phyloP scores from a whole-genome alignment of 2,797 vertebrate species.

The Cetoscarus ocellatus region DNA sequence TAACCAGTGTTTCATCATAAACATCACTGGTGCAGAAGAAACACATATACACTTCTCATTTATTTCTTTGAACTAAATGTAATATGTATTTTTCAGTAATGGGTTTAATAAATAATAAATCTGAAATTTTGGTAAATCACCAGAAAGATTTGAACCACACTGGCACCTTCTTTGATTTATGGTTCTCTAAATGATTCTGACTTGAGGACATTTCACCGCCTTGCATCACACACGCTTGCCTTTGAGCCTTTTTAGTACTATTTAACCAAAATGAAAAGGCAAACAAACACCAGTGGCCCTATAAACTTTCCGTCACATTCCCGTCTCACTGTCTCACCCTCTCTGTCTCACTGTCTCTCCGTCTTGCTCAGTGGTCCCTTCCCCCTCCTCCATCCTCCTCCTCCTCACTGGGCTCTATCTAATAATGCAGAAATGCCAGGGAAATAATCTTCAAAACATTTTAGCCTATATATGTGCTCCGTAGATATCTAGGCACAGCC shows the following conservation, averaged over 20 bases:
- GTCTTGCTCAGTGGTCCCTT: background rate
- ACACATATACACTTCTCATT: background rate
- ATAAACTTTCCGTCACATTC: conserved; percentile 21
- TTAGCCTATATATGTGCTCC: conserved; percentile 51
- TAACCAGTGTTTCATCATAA: conserved; percentile 11
- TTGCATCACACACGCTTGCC: conserved; percentile 58
- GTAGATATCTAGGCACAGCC: conserved; percentile 59
- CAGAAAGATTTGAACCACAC: conserved; percentile 14
- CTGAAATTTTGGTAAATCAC: conserved; percentile 12
- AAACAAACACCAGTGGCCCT: conserved; percentile 23
- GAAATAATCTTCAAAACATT: conserved; percentile 78
- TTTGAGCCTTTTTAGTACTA: conserved; percentile 24
- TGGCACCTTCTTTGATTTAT: conserved; percentile 28
- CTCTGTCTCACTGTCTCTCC: conserved; percentile 15
- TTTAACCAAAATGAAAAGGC: conserved; percentile 53
- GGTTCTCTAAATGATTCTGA: conserved; percentile 31
- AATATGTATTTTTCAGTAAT: background rate
- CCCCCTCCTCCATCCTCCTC: background rate
- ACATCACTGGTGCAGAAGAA: background rate
- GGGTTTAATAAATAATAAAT: background rate
- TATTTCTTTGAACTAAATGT: background rate
- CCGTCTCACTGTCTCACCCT: conserved; percentile 21
- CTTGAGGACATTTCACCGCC: conserved; percentile 37
- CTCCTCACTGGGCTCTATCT: conserved; percentile 59
- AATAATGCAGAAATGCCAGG: conserved; percentile 75